Evolutionary conservation across 2,797 vertebrate genomes (phyloP).

Genomic region (Philypnodon macrostomus): DNA sequence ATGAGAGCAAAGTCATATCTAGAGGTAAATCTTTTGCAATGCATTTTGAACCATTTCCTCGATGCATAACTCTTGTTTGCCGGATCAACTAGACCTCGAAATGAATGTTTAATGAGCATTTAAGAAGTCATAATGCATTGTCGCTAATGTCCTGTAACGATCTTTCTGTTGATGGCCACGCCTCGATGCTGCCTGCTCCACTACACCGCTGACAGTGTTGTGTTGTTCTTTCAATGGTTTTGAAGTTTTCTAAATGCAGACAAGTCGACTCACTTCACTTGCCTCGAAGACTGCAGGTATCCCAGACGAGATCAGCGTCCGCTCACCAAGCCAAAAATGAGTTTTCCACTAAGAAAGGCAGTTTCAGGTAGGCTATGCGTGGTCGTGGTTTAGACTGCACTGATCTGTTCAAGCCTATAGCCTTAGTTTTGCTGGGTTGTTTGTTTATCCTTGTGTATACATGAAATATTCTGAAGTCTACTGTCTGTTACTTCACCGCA

Average conservation of each 20-base stretch:
- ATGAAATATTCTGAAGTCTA: not conserved
- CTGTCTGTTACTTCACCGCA: not conserved
- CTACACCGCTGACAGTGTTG: slow-evolving; percentile 88
- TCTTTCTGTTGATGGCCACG: slow-evolving; percentile 90
- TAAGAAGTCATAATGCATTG: slow-evolving; percentile 94
- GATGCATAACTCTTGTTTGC: slow-evolving; percentile 69
- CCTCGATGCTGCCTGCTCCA: slow-evolving; percentile 84
- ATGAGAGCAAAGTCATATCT: slow-evolving; percentile 83
- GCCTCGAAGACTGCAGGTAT: slow-evolving; percentile 23
- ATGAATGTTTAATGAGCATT: slow-evolving; percentile 98
- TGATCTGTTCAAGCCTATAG: accelerated
- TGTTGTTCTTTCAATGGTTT: slow-evolving; percentile 81
- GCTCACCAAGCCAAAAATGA: slow-evolving; percentile 79
- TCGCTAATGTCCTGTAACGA: slow-evolving; percentile 99
- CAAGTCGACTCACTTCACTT: slow-evolving; percentile 52
- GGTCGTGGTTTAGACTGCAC: not conserved
- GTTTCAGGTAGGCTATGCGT: slow-evolving; percentile 89
- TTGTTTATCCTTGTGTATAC: not conserved
- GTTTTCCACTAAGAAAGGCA: slow-evolving; percentile 91
- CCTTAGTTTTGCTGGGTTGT: not conserved
- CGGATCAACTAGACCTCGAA: slow-evolving; percentile 84
- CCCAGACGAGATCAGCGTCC: slow-evolving; percentile 16
- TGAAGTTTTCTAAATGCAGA: slow-evolving; percentile 87
- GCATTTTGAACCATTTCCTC: slow-evolving; percentile 65
- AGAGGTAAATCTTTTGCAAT: slow-evolving; percentile 79